Evolutionary conservation across 2,888 invertebrate species (phyloP), one percentile per base, ranked within the genome.

Genomic region (Scelioninae gen. 2): DNA sequence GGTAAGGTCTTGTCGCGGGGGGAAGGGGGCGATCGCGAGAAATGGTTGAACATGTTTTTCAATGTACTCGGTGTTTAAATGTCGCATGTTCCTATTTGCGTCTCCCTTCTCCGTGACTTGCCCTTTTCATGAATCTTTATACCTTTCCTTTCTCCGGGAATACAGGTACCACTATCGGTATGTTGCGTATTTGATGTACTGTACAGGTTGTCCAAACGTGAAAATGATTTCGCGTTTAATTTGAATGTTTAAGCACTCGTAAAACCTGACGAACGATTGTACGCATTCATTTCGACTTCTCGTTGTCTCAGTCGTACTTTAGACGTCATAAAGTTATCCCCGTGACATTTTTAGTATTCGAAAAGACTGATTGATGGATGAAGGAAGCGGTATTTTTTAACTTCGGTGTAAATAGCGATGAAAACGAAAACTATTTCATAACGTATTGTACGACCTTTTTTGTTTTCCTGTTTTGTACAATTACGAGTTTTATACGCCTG

Each of bases 1-100:
- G n/a, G n/a, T n/a, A n/a, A n/a, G n/a, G n/a, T n/a, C n/a, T n/a
- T n/a, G n/a, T n/a, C n/a, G n/a, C n/a, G n/a, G n/a, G n/a, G n/a
- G n/a, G n/a, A n/a, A n/a, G n/a, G n/a, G n/a, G n/a, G n/a, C n/a
- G n/a, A n/a, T n/a, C 46, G 61, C 52, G 39, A 65, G 61, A 46
- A 73, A 61, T 50, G 73, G 45, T 75, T 68, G 37, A 37, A 73
- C 72, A 74, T 53, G 50, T 75, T 77, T 70, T 75, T 76, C 52
- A 65, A 71, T 74, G 80, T 82, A 81, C 78, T 83, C 79, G 78
- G 78, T 84, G 82, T 84, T 79, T 84, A 82, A 81, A 82, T 83
- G 83, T 84, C 83, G 83, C 83, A 82, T 83, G 83, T 83, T 83
- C 81, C 81, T 79, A 79, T 80, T 78, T 81, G 82, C 80, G 77